Evolutionary conservation across 2,797 vertebrate genomes (phyloP), one percentile per base, ranked within the genome.

Genomic region (Bovichtus variegatus): DNA sequence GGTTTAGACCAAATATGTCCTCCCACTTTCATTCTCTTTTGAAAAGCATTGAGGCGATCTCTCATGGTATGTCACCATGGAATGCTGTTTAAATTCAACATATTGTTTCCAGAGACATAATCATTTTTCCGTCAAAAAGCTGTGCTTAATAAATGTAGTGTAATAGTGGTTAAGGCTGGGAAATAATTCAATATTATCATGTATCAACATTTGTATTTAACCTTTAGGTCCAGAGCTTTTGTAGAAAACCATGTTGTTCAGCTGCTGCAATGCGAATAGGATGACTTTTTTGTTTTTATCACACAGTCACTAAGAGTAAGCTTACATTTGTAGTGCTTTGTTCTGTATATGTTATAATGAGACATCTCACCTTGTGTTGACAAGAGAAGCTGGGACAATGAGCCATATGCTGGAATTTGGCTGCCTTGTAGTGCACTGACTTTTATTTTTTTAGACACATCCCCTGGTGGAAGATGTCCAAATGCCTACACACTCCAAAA

Each of bases 331-430:
- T 65, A 59, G 29, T 41, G 23, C 60, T 87, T 76, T 86, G 40
- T 73, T 83, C 31, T 49, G 15, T 71, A 49, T 55, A 51, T 76
- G 62, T 84, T 78, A 63, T 58, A 83, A 72, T 71, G 72, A 78
- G 78, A 83, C 59, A 55, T 72, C 55, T 80, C 71, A 64, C 81
- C 78, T 76, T 69, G 51, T 65, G 40, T 27, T 64, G 53, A 78
- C 59, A 71, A 77, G 54, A 83, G 57, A 50, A 65, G 63, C 71
- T 60, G 66, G 67, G 69, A 86, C 76, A 86, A 76, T 84, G 68
- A 80, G 53, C 69, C 82, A 84, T 81, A 85, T 76, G 76, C 71
- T 77, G 62, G 72, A 5, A 72, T 69, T 81, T 88, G 87, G 74
- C 85, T 81, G 53, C 60, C 57, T 84, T 4, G n/a, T 51, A 27